Base-by-base conservation (phyloP, 2,113 vertebrate species). In the Podarcis cretensis region DNA sequence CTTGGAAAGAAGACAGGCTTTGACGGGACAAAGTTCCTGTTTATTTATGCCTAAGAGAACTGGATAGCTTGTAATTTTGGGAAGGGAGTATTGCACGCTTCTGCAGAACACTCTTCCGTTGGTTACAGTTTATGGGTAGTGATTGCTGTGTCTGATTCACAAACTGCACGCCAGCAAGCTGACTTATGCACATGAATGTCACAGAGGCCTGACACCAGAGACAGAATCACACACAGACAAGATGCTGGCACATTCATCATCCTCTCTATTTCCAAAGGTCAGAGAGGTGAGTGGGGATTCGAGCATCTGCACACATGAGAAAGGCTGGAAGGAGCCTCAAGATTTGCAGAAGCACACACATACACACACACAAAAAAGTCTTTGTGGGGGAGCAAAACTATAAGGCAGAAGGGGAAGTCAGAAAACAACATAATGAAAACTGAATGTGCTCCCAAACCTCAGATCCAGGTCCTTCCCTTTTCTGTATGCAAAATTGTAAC, bases 31-130 rank as follows among this genome's bases (percentile, higher is more conserved):
- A 90, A 96, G 95, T 94, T 96, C 93, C 92, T 96, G 95, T 96
- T 96, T 95, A 94, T 94, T 83, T 88, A 83, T 83, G 93, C 90
- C 90, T 91, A 94, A 95, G 90, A 86, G 91, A 92, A 83, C 91
- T 93, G 90, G 94, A 87, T 93, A 96, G 94, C 90, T 86, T 91
- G 91, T 82, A 96, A 94, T 96, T 96, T 96, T 87, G 91, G 94
- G 91, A 92, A 94, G 85, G 81, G 84, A 94, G 91, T 89, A 92
- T 94, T 95, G 92, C 92, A 93, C 87, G 69, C 83, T 95, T 93
- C 90, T 93, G 94, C 94, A 94, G 92, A 93, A 89, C 88, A 95
- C 81, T 87, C 90, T 95, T 95, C 84, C 90, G 89, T 77, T 92
- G 92, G 88, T 93, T 94, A 91, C 90, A 94, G 88, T 87, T 85